These are phyloP conservation scores for Cuculus canorus DNA, from an alignment of 2,797 vertebrate species.

Conservation along the genomic window DNA sequence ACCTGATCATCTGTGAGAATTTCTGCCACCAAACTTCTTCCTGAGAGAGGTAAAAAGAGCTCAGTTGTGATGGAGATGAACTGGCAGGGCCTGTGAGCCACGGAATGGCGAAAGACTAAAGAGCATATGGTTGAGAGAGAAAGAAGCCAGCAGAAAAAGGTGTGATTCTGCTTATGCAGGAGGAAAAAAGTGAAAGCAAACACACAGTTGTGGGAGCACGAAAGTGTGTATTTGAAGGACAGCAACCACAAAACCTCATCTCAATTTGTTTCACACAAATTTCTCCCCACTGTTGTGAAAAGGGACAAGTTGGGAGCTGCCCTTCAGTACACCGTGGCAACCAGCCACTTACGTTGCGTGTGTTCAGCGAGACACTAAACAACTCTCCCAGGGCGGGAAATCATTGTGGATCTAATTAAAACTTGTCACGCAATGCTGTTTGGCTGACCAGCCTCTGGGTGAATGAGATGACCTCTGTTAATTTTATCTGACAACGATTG, in stretches of 20 bases:
- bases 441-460: neutral
- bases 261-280: neutral
- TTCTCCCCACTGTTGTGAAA: neutral
- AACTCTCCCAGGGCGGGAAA: neutral
- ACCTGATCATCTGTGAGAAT: fast-evolving
- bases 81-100: neutral
- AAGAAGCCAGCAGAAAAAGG: neutral
- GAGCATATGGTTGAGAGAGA: neutral
- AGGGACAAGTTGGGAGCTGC: neutral
- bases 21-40: neutral
- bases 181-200: neutral
- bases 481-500: slow-evolving; percentile 3
- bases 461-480: neutral
- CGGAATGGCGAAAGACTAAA: neutral
- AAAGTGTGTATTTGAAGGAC: neutral
- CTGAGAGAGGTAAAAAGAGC: neutral
- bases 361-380: neutral
- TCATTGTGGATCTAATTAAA: slow-evolving; percentile 51
- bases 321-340: fast-evolving
- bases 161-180: neutral
- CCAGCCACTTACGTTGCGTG: neutral
- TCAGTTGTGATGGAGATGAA: neutral
- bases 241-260: neutral
- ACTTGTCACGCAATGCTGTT: neutral
- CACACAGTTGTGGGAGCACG: fast-evolving